A percentile compares a stretch with the other conserved stretches of the same genome.
Evolutionary conservation across 2,113 vertebrate genomes (phyloP).

Genomic region (Python bivittatus): DNA sequence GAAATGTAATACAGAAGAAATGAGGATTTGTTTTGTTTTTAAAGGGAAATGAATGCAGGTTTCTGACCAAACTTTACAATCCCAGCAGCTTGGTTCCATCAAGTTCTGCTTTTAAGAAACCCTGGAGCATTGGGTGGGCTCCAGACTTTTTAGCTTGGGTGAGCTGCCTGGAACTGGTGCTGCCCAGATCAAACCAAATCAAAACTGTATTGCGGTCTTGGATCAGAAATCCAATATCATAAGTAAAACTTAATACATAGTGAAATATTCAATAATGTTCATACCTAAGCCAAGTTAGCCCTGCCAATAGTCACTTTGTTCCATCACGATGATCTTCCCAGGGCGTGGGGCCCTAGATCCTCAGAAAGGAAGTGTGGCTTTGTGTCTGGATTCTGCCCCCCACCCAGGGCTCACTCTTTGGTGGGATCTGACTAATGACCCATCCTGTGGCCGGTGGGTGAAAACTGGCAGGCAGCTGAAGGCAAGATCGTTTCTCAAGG

Average conservation of each 20-base stretch:
- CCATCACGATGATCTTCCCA: background rate
- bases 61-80: background rate
- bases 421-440: background rate
- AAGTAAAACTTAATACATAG: background rate
- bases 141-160: background rate
- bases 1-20: slow-evolving; percentile 10
- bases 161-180: background rate
- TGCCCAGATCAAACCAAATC: background rate
- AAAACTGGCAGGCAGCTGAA: background rate
- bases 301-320: background rate
- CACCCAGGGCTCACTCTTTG: background rate
- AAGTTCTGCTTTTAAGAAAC: background rate
- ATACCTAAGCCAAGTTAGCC: background rate
- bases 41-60: background rate
- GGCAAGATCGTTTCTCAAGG: background rate
- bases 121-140: background rate
- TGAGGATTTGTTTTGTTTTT: background rate
- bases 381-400: background rate
- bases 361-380: background rate
- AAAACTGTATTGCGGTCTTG: background rate
- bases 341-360: background rate
- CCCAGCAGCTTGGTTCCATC: background rate
- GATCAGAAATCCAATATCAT: background rate
- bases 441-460: background rate
- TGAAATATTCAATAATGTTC: background rate